Evolutionary conservation across 2,888 invertebrate species (phyloP), one percentile per base, ranked within the genome.

Genomic region (Drosophila birchii): DNA sequence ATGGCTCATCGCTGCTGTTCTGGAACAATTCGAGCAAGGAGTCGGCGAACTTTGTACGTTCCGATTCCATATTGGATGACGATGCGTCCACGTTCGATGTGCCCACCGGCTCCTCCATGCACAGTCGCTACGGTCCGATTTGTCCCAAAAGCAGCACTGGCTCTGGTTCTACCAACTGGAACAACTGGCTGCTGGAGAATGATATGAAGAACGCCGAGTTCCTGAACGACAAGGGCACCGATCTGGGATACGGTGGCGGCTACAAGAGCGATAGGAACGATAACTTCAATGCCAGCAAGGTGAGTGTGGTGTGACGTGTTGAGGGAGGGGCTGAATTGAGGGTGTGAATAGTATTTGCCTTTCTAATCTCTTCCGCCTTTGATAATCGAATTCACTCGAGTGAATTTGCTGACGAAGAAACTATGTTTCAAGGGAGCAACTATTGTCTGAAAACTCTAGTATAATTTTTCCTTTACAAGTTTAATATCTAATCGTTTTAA

Each of bases 121-220:
- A 94, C 36, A 95, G 94, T 80, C 95, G 95, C 90, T 95, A 94
- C 85, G 95, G 95, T 14, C 95, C 96, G 11, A 96, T 96, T 78
- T 95, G 95, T 59, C 92, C 93, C n/a, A 92, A 92, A 81, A 90
- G 79, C 20, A 67, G 79, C 20, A 47, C 76, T 0, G 39, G 16
- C 11, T 36, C 51, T 16, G 51, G 16, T 16, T 53, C 51, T 29
- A 75, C 38, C 51, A 73, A 76, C 36, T 81, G 83, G 79, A 86
- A 82, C 57, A 81, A 76, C 56, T 91, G 91, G 91, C 71, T 80
- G 55, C 61, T 78, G 59, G 83, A 79, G 23, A 79, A 81, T 14
- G 73, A 82, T 51, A 41, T 75, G 38, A 86, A 80, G 51, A 79
- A 61, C 16, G 63, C 26, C 67, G 79, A 80, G 62, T 75, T 77